Evolutionary conservation across 2,888 invertebrate species (phyloP).

Genomic region (Spialia ferax): DNA sequence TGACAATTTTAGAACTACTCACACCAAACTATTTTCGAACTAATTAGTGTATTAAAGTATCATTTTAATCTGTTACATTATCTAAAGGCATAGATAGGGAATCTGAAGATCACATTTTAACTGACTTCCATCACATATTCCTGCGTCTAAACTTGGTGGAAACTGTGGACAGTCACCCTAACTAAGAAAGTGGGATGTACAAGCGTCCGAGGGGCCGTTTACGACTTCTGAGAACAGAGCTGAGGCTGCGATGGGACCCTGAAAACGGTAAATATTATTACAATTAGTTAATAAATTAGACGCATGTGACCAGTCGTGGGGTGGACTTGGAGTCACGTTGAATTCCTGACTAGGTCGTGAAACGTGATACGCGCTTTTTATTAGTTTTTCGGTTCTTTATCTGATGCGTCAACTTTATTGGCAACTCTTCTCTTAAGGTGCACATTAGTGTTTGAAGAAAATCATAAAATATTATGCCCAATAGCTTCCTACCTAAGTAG

Average conservation of each 20-base stretch:
- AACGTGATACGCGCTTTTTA: conserved; percentile 29
- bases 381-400: conserved; percentile 4
- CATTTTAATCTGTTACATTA: too few relatives aligned
- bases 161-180: conserved; percentile 53
- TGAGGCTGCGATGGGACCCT: conserved; percentile 56
- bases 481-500: too few relatives aligned
- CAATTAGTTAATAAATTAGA: conserved; percentile 70
- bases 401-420: background rate
- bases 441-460: too few relatives aligned
- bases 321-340: conserved; percentile 52
- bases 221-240: conserved; percentile 72
- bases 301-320: conserved; percentile 62
- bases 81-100: too few relatives aligned
- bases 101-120: too few relatives aligned
- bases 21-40: too few relatives aligned
- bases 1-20: too few relatives aligned
- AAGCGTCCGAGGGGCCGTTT: conserved; percentile 59
- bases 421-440: background rate
- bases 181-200: conserved; percentile 68
- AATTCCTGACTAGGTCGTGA: conserved; percentile 25
- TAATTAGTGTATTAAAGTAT: too few relatives aligned
- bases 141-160: too few relatives aligned
- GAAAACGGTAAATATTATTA: conserved; percentile 65
- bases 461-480: too few relatives aligned
- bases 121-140: too few relatives aligned